These are phyloP conservation scores for Buteo buteo DNA, from an alignment of 2,113 vertebrate genomes.

Conservation along the genomic window DNA sequence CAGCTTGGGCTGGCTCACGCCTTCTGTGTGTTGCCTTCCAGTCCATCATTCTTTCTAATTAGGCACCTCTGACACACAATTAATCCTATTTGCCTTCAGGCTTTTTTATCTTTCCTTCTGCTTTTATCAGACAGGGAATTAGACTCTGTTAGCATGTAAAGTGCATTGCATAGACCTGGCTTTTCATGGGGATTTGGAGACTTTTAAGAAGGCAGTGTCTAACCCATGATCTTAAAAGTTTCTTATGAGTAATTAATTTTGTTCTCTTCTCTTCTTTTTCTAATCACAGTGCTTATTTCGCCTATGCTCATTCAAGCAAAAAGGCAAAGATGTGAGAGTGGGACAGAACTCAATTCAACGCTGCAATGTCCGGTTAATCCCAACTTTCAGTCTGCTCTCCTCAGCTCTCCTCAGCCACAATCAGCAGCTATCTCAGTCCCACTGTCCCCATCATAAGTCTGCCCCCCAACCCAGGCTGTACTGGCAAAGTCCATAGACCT, in stretches of 20 bases:
- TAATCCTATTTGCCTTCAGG: constrained; percentile 68
- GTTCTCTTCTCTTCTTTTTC: background rate
- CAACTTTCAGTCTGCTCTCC: background rate
- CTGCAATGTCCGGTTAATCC: background rate
- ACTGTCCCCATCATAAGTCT: background rate
- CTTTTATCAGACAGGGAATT: constrained; percentile 63
- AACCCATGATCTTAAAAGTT: constrained; percentile 47
- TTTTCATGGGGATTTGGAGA: constrained; percentile 44
- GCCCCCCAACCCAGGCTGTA: background rate
- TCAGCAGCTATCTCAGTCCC: background rate
- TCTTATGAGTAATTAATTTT: constrained; percentile 57
- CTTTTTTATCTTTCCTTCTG: constrained; percentile 65
- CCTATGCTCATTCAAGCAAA: background rate
- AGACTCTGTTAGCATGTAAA: constrained; percentile 39
- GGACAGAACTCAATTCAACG: background rate
- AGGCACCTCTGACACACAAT: constrained; percentile 69
- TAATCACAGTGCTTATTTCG: background rate
- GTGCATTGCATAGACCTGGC: background rate
- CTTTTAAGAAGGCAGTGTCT: background rate
- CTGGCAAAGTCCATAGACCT: background rate
- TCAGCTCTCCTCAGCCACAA: background rate
- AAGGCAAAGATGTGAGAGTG: background rate
- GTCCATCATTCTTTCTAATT: constrained; percentile 71
- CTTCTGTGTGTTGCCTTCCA: constrained; percentile 40
- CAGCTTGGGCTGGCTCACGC: background rate